Evolutionary conservation across 2,888 invertebrate species (phyloP).

Genomic region (Chironomus riparius): DNA sequence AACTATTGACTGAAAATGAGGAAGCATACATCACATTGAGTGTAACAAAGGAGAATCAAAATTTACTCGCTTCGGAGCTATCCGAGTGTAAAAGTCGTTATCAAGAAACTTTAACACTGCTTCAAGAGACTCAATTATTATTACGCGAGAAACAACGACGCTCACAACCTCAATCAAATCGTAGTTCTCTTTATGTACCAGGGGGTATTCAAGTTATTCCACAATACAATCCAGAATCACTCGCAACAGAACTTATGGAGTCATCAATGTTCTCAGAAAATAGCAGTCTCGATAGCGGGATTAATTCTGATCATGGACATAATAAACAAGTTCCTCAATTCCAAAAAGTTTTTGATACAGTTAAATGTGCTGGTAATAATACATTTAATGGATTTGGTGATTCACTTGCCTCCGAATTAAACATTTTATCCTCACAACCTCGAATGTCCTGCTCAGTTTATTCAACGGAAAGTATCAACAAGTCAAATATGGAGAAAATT

Average conservation of each 20-base stretch:
- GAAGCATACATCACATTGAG: constrained; percentile 73
- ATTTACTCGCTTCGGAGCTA: constrained; percentile 79
- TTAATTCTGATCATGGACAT: constrained; percentile 48
- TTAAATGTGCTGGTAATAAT: constrained; percentile 63
- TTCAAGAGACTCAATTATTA: constrained; percentile 85
- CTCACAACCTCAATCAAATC: constrained; percentile 55
- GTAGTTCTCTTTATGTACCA: constrained; percentile 53
- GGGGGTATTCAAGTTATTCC: constrained; percentile 41
- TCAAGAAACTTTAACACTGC: constrained; percentile 72
- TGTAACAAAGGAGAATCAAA: constrained; percentile 86
- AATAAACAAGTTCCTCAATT: constrained; percentile 47
- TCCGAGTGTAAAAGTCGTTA: constrained; percentile 82
- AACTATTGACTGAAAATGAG: constrained; percentile 76
- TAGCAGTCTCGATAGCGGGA: constrained; percentile 70
- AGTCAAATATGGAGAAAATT: neutral
- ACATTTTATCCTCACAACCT: constrained; percentile 41
- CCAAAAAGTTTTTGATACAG: constrained; percentile 86
- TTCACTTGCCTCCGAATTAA: constrained; percentile 36
- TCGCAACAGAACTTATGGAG: constrained; percentile 83
- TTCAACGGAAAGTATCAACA: constrained; percentile 35
- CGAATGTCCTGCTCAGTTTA: constrained; percentile 48
- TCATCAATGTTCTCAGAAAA: constrained; percentile 41
- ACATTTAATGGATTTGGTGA: neutral
- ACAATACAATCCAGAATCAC: constrained; percentile 61
- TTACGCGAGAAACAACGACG: constrained; percentile 63